A percentile compares a stretch with the other conserved stretches of the same genome.
Conservation (phyloP, 2,888 invertebrate species). For the Apoda limacodes region DNA sequence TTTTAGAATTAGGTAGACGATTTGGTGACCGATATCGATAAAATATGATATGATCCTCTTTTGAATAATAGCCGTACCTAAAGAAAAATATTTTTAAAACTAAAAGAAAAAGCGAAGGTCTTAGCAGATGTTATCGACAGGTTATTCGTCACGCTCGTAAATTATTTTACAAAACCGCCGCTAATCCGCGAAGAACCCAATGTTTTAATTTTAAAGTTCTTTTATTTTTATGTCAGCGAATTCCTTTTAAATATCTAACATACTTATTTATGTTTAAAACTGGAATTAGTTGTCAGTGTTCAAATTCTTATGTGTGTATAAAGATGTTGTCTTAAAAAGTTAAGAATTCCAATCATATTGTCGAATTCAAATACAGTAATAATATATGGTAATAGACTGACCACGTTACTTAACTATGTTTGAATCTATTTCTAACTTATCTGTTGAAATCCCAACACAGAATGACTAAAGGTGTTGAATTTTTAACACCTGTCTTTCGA, state of each 20-base stretch:
- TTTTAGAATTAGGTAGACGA: no score
- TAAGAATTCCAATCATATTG: no score
- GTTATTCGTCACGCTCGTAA: slow-evolving; percentile 67
- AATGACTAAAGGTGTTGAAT: slow-evolving; percentile 60
- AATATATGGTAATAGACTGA: slow-evolving; percentile 53
- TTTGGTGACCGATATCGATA: slow-evolving; percentile 61
- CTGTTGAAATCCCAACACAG: slow-evolving; percentile 43
- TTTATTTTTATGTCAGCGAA: slow-evolving; percentile 37
- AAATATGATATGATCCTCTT: slow-evolving; percentile 57
- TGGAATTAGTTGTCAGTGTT: no score
- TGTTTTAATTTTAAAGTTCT: slow-evolving; percentile 65
- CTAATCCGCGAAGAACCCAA: slow-evolving; percentile 58
- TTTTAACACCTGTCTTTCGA: slow-evolving; percentile 67
- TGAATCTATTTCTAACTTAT: slow-evolving; percentile 60
- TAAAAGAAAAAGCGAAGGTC: slow-evolving; percentile 63
- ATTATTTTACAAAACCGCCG: slow-evolving; percentile 65
- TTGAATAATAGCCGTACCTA: slow-evolving; percentile 66
- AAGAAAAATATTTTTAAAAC: slow-evolving; percentile 54
- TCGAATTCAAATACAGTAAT: slow-evolving; percentile 41
- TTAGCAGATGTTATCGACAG: slow-evolving; percentile 64
- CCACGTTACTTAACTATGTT: slow-evolving; percentile 41
- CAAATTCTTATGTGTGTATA: no score
- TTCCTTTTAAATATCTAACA: slow-evolving; percentile 46
- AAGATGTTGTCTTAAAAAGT: no score
- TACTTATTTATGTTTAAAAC: no score